Evolutionary conservation across 2,113 vertebrate species (phyloP).

Genomic region (Petroica traversi): DNA sequence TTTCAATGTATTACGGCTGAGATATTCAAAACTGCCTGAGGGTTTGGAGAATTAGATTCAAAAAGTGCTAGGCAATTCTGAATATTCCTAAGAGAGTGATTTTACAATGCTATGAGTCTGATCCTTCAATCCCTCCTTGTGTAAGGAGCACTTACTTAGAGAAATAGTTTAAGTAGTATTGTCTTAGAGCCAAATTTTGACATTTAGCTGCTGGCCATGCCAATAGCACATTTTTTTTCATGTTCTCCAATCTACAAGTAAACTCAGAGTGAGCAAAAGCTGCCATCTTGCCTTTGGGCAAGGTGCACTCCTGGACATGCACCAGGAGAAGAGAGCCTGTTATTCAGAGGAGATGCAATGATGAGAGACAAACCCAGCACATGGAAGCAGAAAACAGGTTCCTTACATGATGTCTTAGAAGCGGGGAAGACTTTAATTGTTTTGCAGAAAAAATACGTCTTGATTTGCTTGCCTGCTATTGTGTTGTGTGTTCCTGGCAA

Average conservation of each 20-base stretch:
- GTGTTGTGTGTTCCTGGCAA: background rate
- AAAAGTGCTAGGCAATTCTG: slow-evolving; percentile 52
- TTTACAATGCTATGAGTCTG: slow-evolving; percentile 52
- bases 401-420: background rate
- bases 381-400: background rate
- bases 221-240: background rate
- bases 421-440: background rate
- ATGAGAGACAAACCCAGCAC: background rate
- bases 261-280: background rate
- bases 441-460: background rate
- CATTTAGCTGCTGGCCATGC: slow-evolving; percentile 60
- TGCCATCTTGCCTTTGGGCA: slow-evolving; percentile 13
- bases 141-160: slow-evolving; percentile 47
- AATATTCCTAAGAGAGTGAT: slow-evolving; percentile 60
- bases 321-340: rapidly evolving
- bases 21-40: slow-evolving; percentile 53
- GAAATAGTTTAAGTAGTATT: slow-evolving; percentile 41
- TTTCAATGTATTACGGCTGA: slow-evolving; percentile 27
- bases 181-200: slow-evolving; percentile 60
- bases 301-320: background rate
- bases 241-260: background rate
- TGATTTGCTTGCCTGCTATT: background rate
- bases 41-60: slow-evolving; percentile 51
- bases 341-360: background rate
- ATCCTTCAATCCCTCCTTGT: slow-evolving; percentile 50